phyloP scores from a whole-genome alignment of 1,140 invertebrate species.

The Sipha flava region DNA sequence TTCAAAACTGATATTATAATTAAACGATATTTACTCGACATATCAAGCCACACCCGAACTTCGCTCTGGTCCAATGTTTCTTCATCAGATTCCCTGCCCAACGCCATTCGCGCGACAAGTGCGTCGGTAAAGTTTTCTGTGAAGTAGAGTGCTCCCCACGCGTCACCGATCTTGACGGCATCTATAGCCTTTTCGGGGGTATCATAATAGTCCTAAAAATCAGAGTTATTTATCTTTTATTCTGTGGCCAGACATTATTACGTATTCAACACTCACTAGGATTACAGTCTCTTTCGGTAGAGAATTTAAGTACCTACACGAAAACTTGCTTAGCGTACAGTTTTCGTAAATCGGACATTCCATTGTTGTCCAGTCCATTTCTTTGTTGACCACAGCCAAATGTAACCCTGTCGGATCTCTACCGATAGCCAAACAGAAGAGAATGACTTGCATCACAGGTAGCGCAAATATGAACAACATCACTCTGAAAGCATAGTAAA shows the following conservation, averaged over 20 bases:
- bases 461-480: slow-evolving; percentile 85
- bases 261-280: slow-evolving; percentile 47
- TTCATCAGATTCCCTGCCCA: slow-evolving; percentile 58
- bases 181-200: slow-evolving; percentile 50
- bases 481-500: slow-evolving; percentile 51
- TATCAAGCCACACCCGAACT: slow-evolving; percentile 72
- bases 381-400: slow-evolving; percentile 78
- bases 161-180: slow-evolving; percentile 62
- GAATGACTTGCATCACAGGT: slow-evolving; percentile 82
- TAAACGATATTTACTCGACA: slow-evolving; percentile 62
- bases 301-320: slow-evolving; percentile 65
- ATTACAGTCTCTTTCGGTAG: slow-evolving; percentile 54
- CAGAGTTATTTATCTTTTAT: not conserved
- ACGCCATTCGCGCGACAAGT: slow-evolving; percentile 59
- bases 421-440: slow-evolving; percentile 91
- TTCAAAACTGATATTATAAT: too few species aligned
- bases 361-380: slow-evolving; percentile 51
- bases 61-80: slow-evolving; percentile 63
- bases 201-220: slow-evolving; percentile 43
- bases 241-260: not conserved
- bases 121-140: slow-evolving; percentile 72
- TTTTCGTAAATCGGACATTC: slow-evolving; percentile 45
- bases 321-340: slow-evolving; percentile 59
- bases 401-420: slow-evolving; percentile 74
- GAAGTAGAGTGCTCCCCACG: slow-evolving; percentile 75